A percentile compares a stretch with the other conserved stretches of the same genome.
These are phyloP conservation scores for Pseudococcus longispinus DNA, from an alignment of 2,888 invertebrate species.

Conservation along the genomic window DNA sequence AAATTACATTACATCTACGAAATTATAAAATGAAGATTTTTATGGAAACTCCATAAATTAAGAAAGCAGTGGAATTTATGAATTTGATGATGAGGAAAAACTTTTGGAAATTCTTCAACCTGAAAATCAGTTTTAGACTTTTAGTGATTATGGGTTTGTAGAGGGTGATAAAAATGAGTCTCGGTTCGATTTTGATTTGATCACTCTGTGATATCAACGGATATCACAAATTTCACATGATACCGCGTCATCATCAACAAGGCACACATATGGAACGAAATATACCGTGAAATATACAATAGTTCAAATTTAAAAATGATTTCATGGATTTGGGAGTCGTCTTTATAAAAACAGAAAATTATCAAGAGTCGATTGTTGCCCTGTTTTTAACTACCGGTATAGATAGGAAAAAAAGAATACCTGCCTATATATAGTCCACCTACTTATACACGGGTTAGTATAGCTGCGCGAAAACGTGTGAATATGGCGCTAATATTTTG, in stretches of 20 bases:
- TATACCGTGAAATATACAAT: neutral
- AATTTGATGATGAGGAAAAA: too few relatives aligned
- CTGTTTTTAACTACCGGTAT: neutral
- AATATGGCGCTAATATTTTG: conserved; percentile 10
- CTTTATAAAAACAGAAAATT: neutral
- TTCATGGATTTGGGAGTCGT: neutral
- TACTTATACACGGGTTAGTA: neutral
- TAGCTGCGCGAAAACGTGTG: neutral
- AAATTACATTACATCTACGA: too few relatives aligned
- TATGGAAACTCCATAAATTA: too few relatives aligned
- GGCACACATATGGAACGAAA: neutral
- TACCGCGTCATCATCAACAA: neutral
- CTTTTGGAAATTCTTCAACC: too few relatives aligned
- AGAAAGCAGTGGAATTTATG: too few relatives aligned
- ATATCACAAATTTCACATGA: neutral
- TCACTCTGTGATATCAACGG: too few relatives aligned
- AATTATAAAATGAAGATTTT: too few relatives aligned
- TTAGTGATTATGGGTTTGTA: too few relatives aligned
- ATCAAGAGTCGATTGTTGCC: neutral
- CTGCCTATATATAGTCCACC: neutral
- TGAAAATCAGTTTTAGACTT: too few relatives aligned
- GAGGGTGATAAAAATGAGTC: too few relatives aligned
- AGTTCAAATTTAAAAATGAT: neutral
- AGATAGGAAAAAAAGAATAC: neutral
- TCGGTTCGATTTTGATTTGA: too few relatives aligned